These are phyloP conservation scores for Laupala kohalensis DNA, from an alignment of 1,140 invertebrate species.

Conservation along the genomic window DNA sequence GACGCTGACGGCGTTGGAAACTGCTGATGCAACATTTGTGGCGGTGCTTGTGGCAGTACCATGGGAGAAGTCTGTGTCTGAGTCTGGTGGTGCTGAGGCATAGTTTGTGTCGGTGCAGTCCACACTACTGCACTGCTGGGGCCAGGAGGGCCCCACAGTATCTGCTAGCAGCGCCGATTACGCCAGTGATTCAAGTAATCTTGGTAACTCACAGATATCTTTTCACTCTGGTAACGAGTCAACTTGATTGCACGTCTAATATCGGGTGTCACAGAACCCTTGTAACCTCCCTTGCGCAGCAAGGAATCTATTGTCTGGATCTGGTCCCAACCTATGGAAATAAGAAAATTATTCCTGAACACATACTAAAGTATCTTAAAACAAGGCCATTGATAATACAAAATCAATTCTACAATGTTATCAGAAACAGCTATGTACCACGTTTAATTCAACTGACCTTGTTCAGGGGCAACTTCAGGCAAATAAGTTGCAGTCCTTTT, in stretches of 20 bases:
- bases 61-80: neutral
- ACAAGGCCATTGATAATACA: no score
- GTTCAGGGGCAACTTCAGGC: conserved; percentile 92
- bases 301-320: conserved; percentile 96
- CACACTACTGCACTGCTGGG: conserved; percentile 14
- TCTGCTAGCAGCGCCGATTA: conserved; percentile 43
- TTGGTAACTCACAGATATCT: conserved; percentile 67
- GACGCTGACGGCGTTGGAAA: conserved; percentile 9
- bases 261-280: conserved; percentile 76
- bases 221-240: conserved; percentile 87
- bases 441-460: conserved; percentile 50
- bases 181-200: conserved; percentile 59
- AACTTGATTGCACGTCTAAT: conserved; percentile 79
- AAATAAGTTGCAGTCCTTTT: conserved; percentile 95
- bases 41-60: conserved; percentile 3
- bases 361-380: no score
- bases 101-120: conserved; percentile 6
- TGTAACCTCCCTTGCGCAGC: conserved; percentile 91
- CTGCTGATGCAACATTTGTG: conserved; percentile 1
- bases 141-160: conserved; percentile 18
- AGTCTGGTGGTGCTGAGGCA: conserved; percentile 1
- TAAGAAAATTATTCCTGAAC: no score
- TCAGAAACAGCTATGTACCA: no score
- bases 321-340: conserved; percentile 77
- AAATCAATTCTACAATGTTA: no score